A percentile compares a stretch with the other conserved stretches of the same genome.
Conservation (phyloP, 2,113 vertebrate species). For the Prunella fulvescens region DNA sequence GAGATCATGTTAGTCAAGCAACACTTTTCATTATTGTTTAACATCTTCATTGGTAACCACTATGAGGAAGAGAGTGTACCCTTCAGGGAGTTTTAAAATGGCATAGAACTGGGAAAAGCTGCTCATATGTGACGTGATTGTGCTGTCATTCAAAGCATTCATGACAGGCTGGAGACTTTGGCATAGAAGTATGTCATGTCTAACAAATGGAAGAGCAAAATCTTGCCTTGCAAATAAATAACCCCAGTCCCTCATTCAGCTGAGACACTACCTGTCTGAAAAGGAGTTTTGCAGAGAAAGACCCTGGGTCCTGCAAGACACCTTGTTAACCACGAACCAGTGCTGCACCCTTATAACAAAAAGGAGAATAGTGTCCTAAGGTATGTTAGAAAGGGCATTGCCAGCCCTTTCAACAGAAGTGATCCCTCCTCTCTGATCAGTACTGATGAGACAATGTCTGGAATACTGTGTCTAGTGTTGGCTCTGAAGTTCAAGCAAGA, state of each 20-base stretch:
- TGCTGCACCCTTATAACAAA: neutral
- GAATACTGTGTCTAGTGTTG: neutral
- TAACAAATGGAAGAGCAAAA: neutral
- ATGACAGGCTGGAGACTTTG: neutral
- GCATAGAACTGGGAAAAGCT: neutral
- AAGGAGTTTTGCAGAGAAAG: neutral
- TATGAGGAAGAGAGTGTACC: neutral
- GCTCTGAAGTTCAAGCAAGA: neutral
- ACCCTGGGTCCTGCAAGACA: neutral
- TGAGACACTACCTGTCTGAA: neutral
- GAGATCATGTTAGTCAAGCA: neutral
- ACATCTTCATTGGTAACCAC: neutral
- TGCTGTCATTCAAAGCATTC: neutral
- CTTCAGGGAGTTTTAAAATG: neutral
- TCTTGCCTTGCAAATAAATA: neutral
- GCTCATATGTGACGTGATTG: rapidly evolving
- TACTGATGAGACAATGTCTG: neutral
- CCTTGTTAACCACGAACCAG: neutral
- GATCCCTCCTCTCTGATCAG: neutral
- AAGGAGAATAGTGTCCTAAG: neutral
- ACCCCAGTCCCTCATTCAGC: neutral
- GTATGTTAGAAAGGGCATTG: neutral
- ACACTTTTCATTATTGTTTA: neutral
- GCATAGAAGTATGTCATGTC: neutral
- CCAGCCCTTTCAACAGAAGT: neutral